Evolutionary conservation across 2,888 invertebrate species (phyloP), one percentile per base, ranked within the genome.

Genomic region (Ornithoptera priamus): DNA sequence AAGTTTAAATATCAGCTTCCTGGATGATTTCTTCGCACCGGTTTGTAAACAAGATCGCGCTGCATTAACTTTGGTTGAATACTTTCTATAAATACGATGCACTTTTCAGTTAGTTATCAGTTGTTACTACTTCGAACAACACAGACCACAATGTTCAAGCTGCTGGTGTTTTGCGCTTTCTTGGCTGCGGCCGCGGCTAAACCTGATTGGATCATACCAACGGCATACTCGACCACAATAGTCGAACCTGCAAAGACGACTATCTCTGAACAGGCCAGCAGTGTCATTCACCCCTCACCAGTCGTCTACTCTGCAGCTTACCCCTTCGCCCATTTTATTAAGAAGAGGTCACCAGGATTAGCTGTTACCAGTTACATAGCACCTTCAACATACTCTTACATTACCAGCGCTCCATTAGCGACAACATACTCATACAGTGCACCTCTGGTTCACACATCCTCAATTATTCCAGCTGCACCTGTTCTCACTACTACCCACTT

Each of bases 131-230:
- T 78, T 76, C 80, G 81, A 84, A 79, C 90, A 90, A 88, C 88
- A 89, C 90, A 93, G 91, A 91, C 89, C 90, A 93, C 87, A 89
- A 93, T 93, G 93, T 90, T 87, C 80, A 93, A 91, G 87, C 85
- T 93, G 93, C 93, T 94, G 93, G 94, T 94, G 89, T 94, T 95
- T 77, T 94, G 90, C 82, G 93, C 93, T 86, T 86, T 94, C 79
- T 80, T 94, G 79, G 94, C 94, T 77, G 87, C 92, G 77, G 94
- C 87, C 75, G 82, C 87, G 68, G 94, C 94, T 75, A 83, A 87
- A 74, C 89, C 89, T 12, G 76, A 81, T 30, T 64, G 72, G 15
- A 59, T 76, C 6, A 59, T 78, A 42, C 84, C 83, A 7, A 73
- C 84, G 68, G 67, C 80, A 10, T 84, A 86, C 69, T 80, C 85